Base-by-base conservation (phyloP, 2,113 vertebrate genomes). In the Acrocephalus arundinaceus region DNA sequence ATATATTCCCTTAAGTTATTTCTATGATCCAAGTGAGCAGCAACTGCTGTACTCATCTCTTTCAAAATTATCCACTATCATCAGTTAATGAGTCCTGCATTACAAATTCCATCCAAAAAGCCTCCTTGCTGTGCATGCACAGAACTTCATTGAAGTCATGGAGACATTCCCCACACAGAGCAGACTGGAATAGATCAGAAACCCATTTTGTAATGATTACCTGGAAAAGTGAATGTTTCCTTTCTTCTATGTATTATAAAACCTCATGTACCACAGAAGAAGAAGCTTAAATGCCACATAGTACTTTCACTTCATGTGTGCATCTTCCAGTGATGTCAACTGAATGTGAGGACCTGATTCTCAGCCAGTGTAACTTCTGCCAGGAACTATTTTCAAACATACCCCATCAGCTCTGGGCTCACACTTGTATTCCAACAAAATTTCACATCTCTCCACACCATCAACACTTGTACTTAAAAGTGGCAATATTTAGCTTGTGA, bases 291-390 rank as follows among this genome's bases (percentile, higher is more conserved):
- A 95, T 62, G 93, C 81, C 77, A 94, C n/a, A 68, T 3, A 62
- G 11, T 22, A 86, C 93, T 94, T 82, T 91, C 91, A 93, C 18
- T 87, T 78, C 27, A 27, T 31, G n/a, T 79, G 49, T 54, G 54
- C 24, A 87, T 87, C 83, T 91, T 93, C 91, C 91, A 94, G n/a
- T 93, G 84, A 93, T 85, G 90, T 94, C 91, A 95, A 3, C 35
- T 72, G 65, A 49, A 76, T 57, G 51, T 2, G 1, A 90, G 54
- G 41, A 91, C 33, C 65, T 75, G 62, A 72, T 66, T 81, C 18
- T 87, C 77, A 72, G 52, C 6, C 76, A 57, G 41, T 7, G 49
- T 14, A 74, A 61, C 73, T 91, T 91, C 20, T 89, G 73, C 61
- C 80, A 93, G 85, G 30, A 93, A 63, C 52, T 66, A 61, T 68